These are phyloP conservation scores for Zygaena filipendulae DNA, from an alignment of 2,888 invertebrate genomes.

Conservation along the genomic window DNA sequence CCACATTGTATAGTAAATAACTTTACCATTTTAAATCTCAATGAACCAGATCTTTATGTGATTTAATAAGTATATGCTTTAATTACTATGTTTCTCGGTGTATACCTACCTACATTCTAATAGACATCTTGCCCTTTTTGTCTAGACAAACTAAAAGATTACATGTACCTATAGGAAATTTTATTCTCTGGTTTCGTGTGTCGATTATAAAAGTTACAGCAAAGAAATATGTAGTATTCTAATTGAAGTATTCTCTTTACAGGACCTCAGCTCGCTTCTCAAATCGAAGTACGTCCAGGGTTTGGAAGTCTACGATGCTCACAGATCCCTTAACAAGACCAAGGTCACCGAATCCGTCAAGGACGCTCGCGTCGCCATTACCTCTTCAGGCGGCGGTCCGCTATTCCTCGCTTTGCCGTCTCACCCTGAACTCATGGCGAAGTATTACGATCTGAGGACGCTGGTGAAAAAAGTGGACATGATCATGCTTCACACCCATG, in stretches of 20 bases:
- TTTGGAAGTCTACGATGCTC: conserved; percentile 65
- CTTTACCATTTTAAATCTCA: too few relatives aligned
- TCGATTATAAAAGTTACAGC: too few relatives aligned
- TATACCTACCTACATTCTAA: too few relatives aligned
- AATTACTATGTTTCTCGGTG: too few relatives aligned
- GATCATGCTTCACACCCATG: conserved; percentile 76
- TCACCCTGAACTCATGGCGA: conserved; percentile 73
- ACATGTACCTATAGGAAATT: too few relatives aligned
- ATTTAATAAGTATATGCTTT: too few relatives aligned
- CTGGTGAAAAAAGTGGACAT: conserved; percentile 74
- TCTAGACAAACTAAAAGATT: too few relatives aligned
- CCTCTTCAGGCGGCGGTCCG: conserved; percentile 57
- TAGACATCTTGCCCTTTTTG: too few relatives aligned
- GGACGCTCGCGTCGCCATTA: conserved; percentile 48
- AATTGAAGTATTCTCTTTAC: conserved; percentile 22
- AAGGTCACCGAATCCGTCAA: conserved; percentile 56
- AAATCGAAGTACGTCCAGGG: conserved; percentile 69
- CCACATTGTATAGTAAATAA: too few relatives aligned
- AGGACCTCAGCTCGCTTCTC: conserved; percentile 65
- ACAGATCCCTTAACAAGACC: conserved; percentile 59
- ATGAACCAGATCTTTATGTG: too few relatives aligned
- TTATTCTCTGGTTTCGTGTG: too few relatives aligned
- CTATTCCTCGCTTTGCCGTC: conserved; percentile 72
- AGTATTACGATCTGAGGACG: conserved; percentile 75
- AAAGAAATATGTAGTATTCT: too few relatives aligned